A percentile compares a stretch with the other conserved stretches of the same genome.
Conservation (phyloP, 2,113 vertebrate genomes). For the Narcine bancroftii region DNA sequence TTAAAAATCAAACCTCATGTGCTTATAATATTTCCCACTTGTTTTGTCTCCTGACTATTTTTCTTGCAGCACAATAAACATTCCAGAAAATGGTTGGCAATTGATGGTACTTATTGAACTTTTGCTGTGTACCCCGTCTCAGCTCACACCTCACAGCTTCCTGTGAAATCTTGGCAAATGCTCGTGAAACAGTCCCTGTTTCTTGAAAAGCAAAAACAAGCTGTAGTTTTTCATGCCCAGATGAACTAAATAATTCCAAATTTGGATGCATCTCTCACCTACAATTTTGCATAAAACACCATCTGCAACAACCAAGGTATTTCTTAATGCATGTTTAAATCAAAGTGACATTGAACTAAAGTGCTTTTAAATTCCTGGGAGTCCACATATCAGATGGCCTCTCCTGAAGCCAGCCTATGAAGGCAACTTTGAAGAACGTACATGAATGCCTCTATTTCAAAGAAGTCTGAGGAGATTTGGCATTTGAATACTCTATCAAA, state of each 20-base stretch:
- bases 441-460: too few relatives aligned
- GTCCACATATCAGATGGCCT: too few relatives aligned
- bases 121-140: not conserved
- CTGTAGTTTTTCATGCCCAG: not conserved
- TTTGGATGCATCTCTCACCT: not conserved
- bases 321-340: not conserved
- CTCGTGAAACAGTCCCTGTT: not conserved
- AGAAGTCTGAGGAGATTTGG: too few relatives aligned
- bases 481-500: too few relatives aligned
- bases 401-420: too few relatives aligned
- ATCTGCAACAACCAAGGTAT: not conserved
- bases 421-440: too few relatives aligned
- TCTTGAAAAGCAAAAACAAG: slow-evolving; percentile 9
- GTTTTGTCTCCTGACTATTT: slow-evolving; percentile 47
- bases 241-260: not conserved
- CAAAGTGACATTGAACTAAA: not conserved
- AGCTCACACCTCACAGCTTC: not conserved
- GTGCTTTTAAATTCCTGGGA: too few relatives aligned
- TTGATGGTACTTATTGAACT: not conserved
- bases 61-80: slow-evolving; percentile 40
- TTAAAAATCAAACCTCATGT: slow-evolving; percentile 40
- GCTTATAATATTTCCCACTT: slow-evolving; percentile 43
- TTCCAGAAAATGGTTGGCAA: not conserved
- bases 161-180: not conserved
- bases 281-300: not conserved